Conservation (phyloP, 64 coral and sea anemone species). For the Stichodactyla helianthus region DNA sequence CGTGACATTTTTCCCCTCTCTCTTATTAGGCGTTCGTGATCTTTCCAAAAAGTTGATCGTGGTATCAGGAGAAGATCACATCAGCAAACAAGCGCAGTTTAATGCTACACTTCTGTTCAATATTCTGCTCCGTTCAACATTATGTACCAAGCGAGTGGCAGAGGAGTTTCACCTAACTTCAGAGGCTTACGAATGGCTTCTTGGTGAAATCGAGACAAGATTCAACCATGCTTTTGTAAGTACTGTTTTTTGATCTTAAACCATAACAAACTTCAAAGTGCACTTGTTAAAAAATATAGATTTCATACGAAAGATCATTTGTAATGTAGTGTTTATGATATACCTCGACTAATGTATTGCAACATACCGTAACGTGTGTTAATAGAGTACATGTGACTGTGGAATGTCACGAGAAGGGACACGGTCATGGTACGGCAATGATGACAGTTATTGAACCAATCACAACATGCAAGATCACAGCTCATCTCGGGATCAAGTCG, state of each 20-base stretch:
- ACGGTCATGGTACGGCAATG: no score
- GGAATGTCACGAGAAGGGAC: no score
- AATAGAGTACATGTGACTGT: no score
- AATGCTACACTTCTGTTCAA: constrained; percentile 97
- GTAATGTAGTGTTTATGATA: no score
- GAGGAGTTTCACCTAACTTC: constrained; percentile 97
- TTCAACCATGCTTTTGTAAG: constrained; percentile 90
- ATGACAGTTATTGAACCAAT: no score
- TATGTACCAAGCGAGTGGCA: constrained; percentile 84
- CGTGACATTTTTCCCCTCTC: not conserved
- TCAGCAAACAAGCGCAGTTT: constrained; percentile 98
- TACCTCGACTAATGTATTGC: no score
- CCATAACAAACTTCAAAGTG: no score
- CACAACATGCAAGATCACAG: no score
- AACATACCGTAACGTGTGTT: no score
- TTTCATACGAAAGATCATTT: no score
- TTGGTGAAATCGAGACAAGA: constrained; percentile 94
- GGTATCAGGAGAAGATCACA: constrained; percentile 89
- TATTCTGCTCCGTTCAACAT: constrained; percentile 82
- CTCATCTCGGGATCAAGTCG: no score
- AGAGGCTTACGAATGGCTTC: constrained; percentile 97
- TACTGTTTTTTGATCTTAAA: not conserved
- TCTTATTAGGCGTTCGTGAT: constrained; percentile 64
- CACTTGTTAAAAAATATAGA: no score
- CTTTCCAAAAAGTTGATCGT: constrained; percentile 82